Percentiles rank a stretch among this genome's conserved stretches.
Conservation (phyloP, 2,888 invertebrate species). For the Tineola bisselliella region DNA sequence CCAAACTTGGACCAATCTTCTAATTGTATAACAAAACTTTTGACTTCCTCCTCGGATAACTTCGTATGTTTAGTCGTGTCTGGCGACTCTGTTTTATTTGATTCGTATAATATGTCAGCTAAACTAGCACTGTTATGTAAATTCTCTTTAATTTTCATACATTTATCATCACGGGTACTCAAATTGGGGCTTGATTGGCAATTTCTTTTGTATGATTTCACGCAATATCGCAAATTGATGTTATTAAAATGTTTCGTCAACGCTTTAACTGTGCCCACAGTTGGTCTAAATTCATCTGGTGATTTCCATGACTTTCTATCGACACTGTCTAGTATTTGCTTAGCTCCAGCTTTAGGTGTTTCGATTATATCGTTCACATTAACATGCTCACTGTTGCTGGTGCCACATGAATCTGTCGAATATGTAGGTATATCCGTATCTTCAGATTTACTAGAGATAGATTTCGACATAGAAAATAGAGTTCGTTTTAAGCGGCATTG, state of each 20-base stretch:
- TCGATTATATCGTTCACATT: conserved; percentile 20
- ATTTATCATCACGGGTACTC: conserved; percentile 31
- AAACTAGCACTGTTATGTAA: conserved; percentile 49
- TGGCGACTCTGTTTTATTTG: conserved; percentile 40
- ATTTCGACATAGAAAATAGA: conserved; percentile 42
- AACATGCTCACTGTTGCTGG: conserved; percentile 22
- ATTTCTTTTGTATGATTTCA: conserved; percentile 49
- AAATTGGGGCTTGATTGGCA: conserved; percentile 62
- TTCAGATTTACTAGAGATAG: conserved; percentile 45
- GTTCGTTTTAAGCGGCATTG: conserved; percentile 45
- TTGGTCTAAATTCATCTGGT: conserved; percentile 74
- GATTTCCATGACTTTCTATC: conserved; percentile 74
- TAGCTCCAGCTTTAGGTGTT: conserved; percentile 34
- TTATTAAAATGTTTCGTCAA: conserved; percentile 75
- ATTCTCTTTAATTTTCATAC: conserved; percentile 28
- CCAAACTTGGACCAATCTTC: conserved; percentile 63
- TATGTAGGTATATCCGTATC: conserved; percentile 48
- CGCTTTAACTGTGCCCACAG: conserved; percentile 76
- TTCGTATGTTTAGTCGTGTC: conserved; percentile 34
- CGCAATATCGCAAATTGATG: conserved; percentile 53
- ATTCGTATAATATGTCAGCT: conserved; percentile 51
- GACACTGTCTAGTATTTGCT: conserved; percentile 43
- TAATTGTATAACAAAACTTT: conserved; percentile 54
- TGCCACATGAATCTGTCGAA: conserved; percentile 45
- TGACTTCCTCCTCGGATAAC: conserved; percentile 54